Conservation (phyloP, 2,797 vertebrate genomes). For the Eptatretus atami region DNA sequence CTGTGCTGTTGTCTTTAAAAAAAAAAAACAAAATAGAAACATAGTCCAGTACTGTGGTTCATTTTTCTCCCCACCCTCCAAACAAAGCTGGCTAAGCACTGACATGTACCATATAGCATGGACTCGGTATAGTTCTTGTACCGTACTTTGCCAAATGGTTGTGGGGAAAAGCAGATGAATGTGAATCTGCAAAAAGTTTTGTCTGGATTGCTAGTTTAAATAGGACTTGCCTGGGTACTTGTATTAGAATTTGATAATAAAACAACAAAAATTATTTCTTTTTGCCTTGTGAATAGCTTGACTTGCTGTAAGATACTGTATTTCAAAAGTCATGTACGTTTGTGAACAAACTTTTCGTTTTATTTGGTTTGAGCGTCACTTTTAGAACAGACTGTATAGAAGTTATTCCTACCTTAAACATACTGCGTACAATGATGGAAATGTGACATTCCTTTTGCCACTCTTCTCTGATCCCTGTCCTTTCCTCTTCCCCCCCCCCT, state of each 20-base stretch:
- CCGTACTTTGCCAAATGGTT: slow-evolving; percentile 4
- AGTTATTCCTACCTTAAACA: no score
- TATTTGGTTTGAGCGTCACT: not conserved
- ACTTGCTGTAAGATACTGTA: slow-evolving; percentile 5
- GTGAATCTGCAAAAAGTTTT: no score
- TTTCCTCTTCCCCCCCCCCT: not conserved
- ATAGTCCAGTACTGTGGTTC: no score
- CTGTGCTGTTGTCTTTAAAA: no score
- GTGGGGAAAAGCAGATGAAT: slow-evolving; percentile 1
- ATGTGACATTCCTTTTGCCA: slow-evolving; percentile 6
- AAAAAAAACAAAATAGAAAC: no score
- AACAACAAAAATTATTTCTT: no score
- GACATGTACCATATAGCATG: slow-evolving; percentile 1
- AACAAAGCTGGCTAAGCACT: not conserved
- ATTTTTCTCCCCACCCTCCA: no score
- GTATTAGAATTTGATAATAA: no score
- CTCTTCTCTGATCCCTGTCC: not conserved
- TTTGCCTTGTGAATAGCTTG: slow-evolving; percentile 1
- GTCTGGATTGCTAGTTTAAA: no score
- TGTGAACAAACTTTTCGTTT: not conserved
- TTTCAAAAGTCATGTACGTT: slow-evolving; percentile 1
- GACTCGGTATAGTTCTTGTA: not conserved
- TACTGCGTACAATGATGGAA: not conserved
- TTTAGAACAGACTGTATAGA: no score
- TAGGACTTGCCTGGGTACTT: no score